A percentile compares a stretch with the other conserved stretches of the same genome.
Evolutionary conservation across 53 echinoderm and acorn worm species (phyloP).

Genomic region (Echinometra lucunter): DNA sequence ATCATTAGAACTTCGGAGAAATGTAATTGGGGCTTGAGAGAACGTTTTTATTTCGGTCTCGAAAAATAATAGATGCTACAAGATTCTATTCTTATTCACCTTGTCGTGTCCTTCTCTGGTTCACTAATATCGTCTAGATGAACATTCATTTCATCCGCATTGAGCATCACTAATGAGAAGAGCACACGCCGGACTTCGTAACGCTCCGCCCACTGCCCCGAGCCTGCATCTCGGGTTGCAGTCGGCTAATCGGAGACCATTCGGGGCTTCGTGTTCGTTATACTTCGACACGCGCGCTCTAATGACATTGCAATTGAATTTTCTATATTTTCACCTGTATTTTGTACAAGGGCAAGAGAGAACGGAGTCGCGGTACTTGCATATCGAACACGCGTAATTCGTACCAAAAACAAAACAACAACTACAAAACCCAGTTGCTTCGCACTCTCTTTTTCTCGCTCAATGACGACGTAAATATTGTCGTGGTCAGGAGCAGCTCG

Average conservation of each 20-base stretch:
- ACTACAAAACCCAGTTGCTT: too few species aligned
- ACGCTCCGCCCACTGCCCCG: background rate
- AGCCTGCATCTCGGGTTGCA: slow-evolving; percentile 2
- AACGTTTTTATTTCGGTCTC: background rate
- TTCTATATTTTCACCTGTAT: slow-evolving; percentile 23
- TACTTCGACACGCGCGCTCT: background rate
- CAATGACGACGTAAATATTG: slow-evolving; percentile 48
- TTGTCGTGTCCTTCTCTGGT: background rate
- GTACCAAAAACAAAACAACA: too few species aligned
- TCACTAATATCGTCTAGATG: background rate
- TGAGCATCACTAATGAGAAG: background rate
- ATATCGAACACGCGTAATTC: slow-evolving; percentile 62
- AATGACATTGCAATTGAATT: slow-evolving; percentile 23
- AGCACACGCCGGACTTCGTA: background rate
- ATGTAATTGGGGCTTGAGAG: background rate
- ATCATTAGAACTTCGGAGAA: background rate
- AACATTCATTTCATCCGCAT: background rate
- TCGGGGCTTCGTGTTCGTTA: background rate
- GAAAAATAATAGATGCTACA: background rate
- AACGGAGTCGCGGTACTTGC: slow-evolving; percentile 3
- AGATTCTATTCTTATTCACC: background rate
- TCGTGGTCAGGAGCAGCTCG: slow-evolving; percentile 63
- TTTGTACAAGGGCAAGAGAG: background rate
- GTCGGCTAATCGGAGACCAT: background rate
- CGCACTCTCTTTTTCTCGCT: too few species aligned